phyloP scores from a whole-genome alignment of 2,888 invertebrate species.

The Beris morrisii region DNA sequence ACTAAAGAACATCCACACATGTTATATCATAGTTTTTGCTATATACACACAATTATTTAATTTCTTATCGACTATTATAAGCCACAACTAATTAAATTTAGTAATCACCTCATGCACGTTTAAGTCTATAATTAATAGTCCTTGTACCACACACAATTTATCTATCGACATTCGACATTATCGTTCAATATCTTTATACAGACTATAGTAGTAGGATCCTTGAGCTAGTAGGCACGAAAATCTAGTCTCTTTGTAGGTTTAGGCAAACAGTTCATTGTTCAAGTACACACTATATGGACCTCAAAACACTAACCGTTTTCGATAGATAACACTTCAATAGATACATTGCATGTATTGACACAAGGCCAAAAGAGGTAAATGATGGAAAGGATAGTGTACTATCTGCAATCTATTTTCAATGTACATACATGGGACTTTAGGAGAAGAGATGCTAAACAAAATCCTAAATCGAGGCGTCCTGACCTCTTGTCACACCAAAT shows the following conservation, averaged over 20 bases:
- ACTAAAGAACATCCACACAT: too few species aligned
- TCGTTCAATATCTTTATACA: conserved; percentile 24
- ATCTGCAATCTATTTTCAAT: too few species aligned
- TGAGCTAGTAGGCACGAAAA: too few species aligned
- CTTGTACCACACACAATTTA: conserved; percentile 38
- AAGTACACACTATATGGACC: neutral
- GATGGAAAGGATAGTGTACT: too few species aligned
- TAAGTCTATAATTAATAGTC: conserved; percentile 39
- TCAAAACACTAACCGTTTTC: too few species aligned
- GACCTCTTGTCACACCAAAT: conserved; percentile 34
- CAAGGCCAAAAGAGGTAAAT: too few species aligned
- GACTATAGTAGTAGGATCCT: neutral
- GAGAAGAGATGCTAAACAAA: neutral
- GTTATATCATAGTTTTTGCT: too few species aligned
- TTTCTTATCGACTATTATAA: too few species aligned
- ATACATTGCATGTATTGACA: too few species aligned
- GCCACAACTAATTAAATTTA: conserved; percentile 35
- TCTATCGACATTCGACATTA: conserved; percentile 37
- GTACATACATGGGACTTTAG: too few species aligned
- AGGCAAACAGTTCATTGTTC: neutral
- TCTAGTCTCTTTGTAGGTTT: neutral
- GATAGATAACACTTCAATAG: too few species aligned
- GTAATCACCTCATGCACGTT: conserved; percentile 38
- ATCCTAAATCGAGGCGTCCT: neutral
- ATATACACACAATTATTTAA: too few species aligned